A percentile compares a stretch with the other conserved stretches of the same genome.
phyloP scores from a whole-genome alignment of 1,140 invertebrate species.

The Lepeophtheirus salmonis region DNA sequence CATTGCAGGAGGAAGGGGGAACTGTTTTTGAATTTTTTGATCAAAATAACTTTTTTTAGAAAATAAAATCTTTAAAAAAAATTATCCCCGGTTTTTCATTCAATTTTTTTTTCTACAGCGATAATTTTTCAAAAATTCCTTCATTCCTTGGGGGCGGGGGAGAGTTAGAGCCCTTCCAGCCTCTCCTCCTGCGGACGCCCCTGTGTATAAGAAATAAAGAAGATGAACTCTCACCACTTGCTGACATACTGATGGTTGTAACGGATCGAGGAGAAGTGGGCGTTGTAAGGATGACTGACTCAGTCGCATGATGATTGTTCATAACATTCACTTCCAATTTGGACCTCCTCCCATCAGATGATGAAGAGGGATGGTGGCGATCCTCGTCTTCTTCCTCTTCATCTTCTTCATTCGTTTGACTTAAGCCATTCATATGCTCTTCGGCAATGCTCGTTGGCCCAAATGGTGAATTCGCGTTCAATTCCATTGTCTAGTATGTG shows the following conservation, averaged over 20 bases:
- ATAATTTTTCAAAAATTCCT: no score
- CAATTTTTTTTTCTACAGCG: no score
- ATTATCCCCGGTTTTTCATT: no score
- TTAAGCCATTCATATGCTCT: neutral
- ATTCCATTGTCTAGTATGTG: no score
- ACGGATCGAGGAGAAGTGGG: conserved; percentile 10
- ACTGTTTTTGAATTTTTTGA: no score
- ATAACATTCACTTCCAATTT: neutral
- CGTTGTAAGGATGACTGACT: conserved; percentile 2
- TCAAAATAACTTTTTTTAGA: no score
- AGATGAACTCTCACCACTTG: conserved; percentile 13
- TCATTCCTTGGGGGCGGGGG: no score
- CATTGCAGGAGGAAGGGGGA: no score
- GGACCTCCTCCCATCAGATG: neutral
- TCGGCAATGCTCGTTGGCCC: neutral
- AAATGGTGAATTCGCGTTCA: neutral
- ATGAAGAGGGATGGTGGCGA: neutral
- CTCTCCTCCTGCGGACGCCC: no score
- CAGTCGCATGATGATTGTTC: neutral
- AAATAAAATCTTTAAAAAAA: no score
- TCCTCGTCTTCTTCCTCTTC: neutral
- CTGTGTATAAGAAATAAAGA: no score
- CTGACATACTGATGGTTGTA: conserved; percentile 13
- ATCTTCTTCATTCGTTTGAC: neutral
- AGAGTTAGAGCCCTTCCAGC: no score